These are phyloP conservation scores for Herpetotheres cachinnans DNA, from an alignment of 2,113 vertebrate genomes.

Conservation along the genomic window DNA sequence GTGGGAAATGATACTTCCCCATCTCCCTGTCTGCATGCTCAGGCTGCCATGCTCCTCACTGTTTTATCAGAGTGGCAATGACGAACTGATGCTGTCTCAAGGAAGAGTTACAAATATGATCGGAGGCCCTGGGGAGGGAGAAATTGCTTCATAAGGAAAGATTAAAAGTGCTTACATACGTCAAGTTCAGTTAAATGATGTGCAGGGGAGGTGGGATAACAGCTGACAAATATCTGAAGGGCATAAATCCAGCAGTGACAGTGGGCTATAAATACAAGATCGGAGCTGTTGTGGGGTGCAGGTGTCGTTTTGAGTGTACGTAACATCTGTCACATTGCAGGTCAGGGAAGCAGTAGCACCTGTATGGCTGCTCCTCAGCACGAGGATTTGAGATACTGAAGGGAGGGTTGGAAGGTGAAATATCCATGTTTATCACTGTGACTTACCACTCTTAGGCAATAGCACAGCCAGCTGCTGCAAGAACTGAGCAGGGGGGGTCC, in stretches of 20 bases:
- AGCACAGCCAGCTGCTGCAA: not conserved
- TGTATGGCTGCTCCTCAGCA: not conserved
- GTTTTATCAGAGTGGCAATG: not conserved
- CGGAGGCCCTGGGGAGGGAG: not conserved
- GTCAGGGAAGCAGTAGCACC: not conserved
- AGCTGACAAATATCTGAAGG: conserved; percentile 52
- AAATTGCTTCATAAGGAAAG: conserved; percentile 27
- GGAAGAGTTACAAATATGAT: conserved; percentile 33
- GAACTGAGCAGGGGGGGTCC: not conserved
- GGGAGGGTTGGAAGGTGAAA: not conserved
- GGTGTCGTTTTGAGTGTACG: not conserved
- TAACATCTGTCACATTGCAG: not conserved
- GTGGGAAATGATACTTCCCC: not conserved
- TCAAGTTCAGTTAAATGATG: conserved; percentile 26
- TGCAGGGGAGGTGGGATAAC: conserved; percentile 12
- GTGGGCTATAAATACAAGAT: conserved; percentile 25
- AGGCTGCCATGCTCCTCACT: not conserved
- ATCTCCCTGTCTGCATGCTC: not conserved
- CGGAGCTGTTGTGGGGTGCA: not conserved
- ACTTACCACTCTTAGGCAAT: not conserved
- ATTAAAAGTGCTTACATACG: conserved; percentile 29
- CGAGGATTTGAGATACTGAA: not conserved
- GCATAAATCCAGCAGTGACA: conserved; percentile 12
- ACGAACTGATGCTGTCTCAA: not conserved
- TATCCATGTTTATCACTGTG: not conserved